Evolutionary conservation across 2,113 vertebrate genomes (phyloP).

Genomic region (Tachysurus fulvidraco): DNA sequence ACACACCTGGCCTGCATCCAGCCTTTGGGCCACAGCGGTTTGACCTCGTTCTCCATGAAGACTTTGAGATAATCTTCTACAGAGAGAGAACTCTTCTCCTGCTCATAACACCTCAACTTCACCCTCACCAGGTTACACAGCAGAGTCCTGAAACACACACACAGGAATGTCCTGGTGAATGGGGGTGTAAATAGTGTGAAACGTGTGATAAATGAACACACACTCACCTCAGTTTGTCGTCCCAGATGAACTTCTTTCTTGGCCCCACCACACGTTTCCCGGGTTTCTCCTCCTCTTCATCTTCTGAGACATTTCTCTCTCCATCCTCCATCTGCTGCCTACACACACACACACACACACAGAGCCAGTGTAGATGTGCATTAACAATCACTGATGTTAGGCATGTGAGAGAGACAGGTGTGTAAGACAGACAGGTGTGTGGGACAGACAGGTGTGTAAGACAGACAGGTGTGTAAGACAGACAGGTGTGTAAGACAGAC

Average conservation of each 20-base stretch:
- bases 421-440: not conserved
- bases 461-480: not conserved
- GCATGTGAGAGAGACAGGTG: not conserved
- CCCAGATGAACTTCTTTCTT: constrained; percentile 96
- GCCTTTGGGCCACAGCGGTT: constrained; percentile 97
- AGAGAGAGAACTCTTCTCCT: constrained; percentile 91
- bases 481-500: not conserved
- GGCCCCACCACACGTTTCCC: constrained; percentile 95
- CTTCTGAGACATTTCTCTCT: constrained; percentile 93
- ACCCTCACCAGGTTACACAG: constrained; percentile 95
- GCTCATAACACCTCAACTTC: constrained; percentile 93
- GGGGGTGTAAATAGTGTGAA: not conserved
- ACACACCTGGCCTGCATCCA: constrained; percentile 93
- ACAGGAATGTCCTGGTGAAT: not conserved
- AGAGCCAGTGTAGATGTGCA: not conserved
- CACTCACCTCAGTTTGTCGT: constrained; percentile 90
- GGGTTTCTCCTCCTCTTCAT: constrained; percentile 96
- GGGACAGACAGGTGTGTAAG: not conserved
- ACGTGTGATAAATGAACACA: not conserved
- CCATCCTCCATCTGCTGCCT: constrained; percentile 91
- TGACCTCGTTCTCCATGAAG: constrained; percentile 97
- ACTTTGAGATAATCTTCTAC: constrained; percentile 97
- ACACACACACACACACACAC: constrained; percentile 5
- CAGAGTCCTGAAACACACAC: constrained; percentile 75
- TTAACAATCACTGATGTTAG: not conserved